Percentiles rank a stretch among this genome's conserved stretches.
Conservation (phyloP, 2,888 invertebrate genomes). For the Tribolium freemani region DNA sequence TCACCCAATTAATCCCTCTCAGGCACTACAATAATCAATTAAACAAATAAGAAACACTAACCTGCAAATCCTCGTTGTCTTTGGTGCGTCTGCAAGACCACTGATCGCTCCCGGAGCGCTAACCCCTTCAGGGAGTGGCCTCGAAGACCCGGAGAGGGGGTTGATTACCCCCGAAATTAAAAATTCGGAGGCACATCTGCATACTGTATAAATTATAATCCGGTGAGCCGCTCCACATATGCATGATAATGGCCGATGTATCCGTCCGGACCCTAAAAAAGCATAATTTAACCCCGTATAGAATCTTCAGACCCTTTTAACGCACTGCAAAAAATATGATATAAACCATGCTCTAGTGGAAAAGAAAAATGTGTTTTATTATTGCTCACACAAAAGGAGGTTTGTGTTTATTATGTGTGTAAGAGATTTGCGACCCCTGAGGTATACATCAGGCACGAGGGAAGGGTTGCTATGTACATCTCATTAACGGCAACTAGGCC, state of each 20-base stretch:
- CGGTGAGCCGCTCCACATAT: slow-evolving; percentile 54
- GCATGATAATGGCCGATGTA: slow-evolving; percentile 61
- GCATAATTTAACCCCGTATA: slow-evolving; percentile 62
- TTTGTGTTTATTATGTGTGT: slow-evolving; percentile 58
- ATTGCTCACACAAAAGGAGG: slow-evolving; percentile 66
- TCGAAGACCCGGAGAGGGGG: slow-evolving; percentile 59
- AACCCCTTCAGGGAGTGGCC: slow-evolving; percentile 63
- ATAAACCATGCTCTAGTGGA: slow-evolving; percentile 70
- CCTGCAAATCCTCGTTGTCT: slow-evolving; percentile 42
- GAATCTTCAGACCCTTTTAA: slow-evolving; percentile 62
- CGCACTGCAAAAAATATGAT: slow-evolving; percentile 66
- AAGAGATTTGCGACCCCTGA: slow-evolving; percentile 51
- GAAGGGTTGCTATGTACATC: slow-evolving; percentile 45
- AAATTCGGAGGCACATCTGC: slow-evolving; percentile 62
- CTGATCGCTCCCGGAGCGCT: slow-evolving; percentile 52
- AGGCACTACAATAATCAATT: background rate
- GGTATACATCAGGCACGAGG: slow-evolving; percentile 30
- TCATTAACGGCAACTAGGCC: slow-evolving; percentile 6
- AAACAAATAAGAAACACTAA: slow-evolving; percentile 22
- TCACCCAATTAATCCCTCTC: slow-evolving; percentile 1
- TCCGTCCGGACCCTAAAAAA: slow-evolving; percentile 58
- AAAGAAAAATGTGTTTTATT: slow-evolving; percentile 70
- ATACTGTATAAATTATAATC: slow-evolving; percentile 62
- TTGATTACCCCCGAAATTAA: slow-evolving; percentile 63
- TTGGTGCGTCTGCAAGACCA: slow-evolving; percentile 42